phyloP scores from a whole-genome alignment of 1,140 invertebrate species.

The Meloidogyne chitwoodi region DNA sequence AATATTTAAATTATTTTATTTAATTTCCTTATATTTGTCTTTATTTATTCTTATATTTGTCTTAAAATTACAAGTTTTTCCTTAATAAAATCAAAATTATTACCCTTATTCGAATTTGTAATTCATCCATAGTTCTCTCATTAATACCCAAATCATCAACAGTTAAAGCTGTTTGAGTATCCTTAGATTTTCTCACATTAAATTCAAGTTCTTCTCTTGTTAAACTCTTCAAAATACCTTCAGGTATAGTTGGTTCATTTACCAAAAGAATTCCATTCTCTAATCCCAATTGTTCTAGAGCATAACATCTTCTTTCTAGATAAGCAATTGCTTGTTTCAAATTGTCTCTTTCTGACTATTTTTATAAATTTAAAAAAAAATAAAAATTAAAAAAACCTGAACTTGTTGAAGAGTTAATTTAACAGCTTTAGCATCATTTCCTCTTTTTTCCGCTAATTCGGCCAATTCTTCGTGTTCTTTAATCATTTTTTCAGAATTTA shows the following conservation, averaged over 20 bases:
- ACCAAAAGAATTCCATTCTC: conserved; percentile 11
- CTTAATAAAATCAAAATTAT: neutral
- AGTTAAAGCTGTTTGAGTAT: conserved; percentile 9
- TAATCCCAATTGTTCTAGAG: neutral
- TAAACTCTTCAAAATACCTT: neutral
- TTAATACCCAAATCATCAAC: conserved; percentile 11
- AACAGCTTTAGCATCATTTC: conserved; percentile 25
- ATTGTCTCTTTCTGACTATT: conserved; percentile 51
- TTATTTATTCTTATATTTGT: neutral
- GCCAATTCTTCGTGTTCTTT: conserved; percentile 32
- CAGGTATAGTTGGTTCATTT: neutral
- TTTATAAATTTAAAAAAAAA: neutral
- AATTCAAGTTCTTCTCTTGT: conserved; percentile 1
- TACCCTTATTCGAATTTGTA: conserved; percentile 10
- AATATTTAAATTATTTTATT: neutral
- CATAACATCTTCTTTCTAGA: conserved; percentile 50
- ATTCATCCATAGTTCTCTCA: conserved; percentile 16
- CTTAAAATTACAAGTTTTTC: neutral
- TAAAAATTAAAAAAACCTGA: neutral
- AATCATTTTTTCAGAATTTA: neutral
- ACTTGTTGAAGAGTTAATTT: conserved; percentile 24
- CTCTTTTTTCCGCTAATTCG: conserved; percentile 37
- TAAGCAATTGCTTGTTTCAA: conserved; percentile 50
- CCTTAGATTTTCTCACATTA: conserved; percentile 1
- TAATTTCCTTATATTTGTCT: no score